These are phyloP conservation scores for Parnassius mnemosyne DNA, from an alignment of 2,888 invertebrate genomes.

Conservation along the genomic window DNA sequence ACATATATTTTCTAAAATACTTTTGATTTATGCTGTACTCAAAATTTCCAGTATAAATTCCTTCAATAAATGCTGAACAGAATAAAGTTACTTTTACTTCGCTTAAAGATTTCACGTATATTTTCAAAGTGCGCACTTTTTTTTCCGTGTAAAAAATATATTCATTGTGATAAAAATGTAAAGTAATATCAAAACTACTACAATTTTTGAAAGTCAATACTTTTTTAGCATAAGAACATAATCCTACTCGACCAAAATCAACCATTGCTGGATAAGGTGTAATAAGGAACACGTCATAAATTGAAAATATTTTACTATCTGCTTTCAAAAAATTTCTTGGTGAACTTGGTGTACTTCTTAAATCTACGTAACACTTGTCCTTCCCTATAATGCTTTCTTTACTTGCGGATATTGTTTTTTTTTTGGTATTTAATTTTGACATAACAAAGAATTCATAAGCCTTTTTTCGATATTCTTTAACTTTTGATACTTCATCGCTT, in stretches of 20 bases:
- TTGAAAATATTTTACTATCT: constrained; percentile 31
- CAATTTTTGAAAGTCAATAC: constrained; percentile 56
- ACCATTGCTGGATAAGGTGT: constrained; percentile 49
- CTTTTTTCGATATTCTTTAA: constrained; percentile 39
- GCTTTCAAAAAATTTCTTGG: constrained; percentile 46
- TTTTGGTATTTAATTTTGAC: constrained; percentile 42
- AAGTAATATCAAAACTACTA: constrained; percentile 47
- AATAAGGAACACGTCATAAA: constrained; percentile 55
- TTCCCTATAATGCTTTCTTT: constrained; percentile 43
- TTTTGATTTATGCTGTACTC: constrained; percentile 56
- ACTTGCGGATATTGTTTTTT: constrained; percentile 33
- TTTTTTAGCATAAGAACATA: constrained; percentile 53
- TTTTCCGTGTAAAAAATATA: constrained; percentile 52
- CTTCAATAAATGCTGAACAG: constrained; percentile 51
- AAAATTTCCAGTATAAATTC: constrained; percentile 49
- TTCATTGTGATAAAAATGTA: constrained; percentile 47
- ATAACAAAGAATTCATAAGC: constrained; percentile 46
- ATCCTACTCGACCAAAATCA: constrained; percentile 61
- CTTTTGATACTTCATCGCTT: constrained; percentile 41
- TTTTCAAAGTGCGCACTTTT: constrained; percentile 37
- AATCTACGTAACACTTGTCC: constrained; percentile 43
- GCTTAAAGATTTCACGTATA: constrained; percentile 48
- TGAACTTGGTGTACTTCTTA: constrained; percentile 30
- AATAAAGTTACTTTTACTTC: constrained; percentile 45
- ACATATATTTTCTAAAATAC: constrained; percentile 55